Percentiles rank a stretch among this genome's conserved stretches.
These are phyloP conservation scores for Drosophila azteca DNA, from an alignment of 1,140 invertebrate species.

Conservation along the genomic window DNA sequence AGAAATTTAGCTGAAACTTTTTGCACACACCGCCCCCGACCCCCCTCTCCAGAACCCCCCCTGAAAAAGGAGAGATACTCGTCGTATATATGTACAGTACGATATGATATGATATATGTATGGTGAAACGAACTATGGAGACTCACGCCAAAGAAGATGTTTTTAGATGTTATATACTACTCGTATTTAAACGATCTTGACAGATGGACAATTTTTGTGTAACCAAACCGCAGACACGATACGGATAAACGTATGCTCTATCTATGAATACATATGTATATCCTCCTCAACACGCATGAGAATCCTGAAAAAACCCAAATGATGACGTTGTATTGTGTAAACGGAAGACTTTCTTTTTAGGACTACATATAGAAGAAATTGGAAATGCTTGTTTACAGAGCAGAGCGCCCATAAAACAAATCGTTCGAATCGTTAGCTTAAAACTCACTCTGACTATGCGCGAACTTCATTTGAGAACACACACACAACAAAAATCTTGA, in stretches of 20 bases:
- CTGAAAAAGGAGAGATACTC: constrained; percentile 6
- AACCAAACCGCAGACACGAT: constrained; percentile 37
- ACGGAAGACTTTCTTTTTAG: constrained; percentile 61
- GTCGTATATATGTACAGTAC: constrained; percentile 17
- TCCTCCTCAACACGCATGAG: constrained; percentile 43
- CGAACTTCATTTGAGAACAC: constrained; percentile 36
- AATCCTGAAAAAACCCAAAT: constrained; percentile 41
- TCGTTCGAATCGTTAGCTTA: constrained; percentile 41
- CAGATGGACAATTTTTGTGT: constrained; percentile 65
- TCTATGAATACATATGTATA: constrained; percentile 1
- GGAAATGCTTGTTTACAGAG: constrained; percentile 59
- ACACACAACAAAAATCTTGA: constrained; percentile 55
- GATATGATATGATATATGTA: constrained; percentile 22
- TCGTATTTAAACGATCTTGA: constrained; percentile 53
- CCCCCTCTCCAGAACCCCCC: constrained; percentile 8
- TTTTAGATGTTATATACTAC: constrained; percentile 70
- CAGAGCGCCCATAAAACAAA: background rate
- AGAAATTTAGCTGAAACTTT: constrained; percentile 74
- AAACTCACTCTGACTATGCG: constrained; percentile 36
- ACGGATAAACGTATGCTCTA: constrained; percentile 10
- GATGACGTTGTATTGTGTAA: constrained; percentile 66
- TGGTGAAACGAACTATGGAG: constrained; percentile 23
- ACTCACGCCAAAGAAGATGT: constrained; percentile 55
- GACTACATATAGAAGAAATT: constrained; percentile 12
- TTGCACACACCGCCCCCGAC: constrained; percentile 49